Conservation (phyloP, 2,797 vertebrate species). For the Lates japonicus region DNA sequence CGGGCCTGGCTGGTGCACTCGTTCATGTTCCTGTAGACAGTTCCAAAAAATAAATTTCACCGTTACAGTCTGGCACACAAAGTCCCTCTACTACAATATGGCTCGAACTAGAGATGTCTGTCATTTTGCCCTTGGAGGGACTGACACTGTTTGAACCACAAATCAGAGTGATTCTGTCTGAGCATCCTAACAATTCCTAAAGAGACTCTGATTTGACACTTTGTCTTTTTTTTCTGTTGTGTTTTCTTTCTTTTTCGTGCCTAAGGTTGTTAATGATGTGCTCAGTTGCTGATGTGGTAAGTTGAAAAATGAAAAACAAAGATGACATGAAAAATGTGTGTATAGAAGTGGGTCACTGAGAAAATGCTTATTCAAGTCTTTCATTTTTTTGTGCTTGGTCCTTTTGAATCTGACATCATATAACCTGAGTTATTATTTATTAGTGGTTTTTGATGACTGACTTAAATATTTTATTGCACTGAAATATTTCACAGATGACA, state of each 20-base stretch:
- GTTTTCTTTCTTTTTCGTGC: background rate
- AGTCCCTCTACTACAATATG: background rate
- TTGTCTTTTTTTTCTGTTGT: background rate
- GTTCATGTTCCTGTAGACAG: constrained; percentile 91
- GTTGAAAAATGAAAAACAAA: background rate
- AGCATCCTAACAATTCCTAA: background rate
- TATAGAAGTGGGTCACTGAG: background rate
- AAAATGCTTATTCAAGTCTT: background rate
- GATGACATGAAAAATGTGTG: background rate
- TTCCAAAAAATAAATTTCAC: background rate
- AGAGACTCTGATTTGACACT: background rate
- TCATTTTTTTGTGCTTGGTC: background rate
- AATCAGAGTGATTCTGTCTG: background rate
- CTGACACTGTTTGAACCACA: background rate
- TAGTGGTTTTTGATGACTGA: background rate
- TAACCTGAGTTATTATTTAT: background rate
- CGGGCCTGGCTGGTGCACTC: constrained; percentile 94
- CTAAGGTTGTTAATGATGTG: background rate
- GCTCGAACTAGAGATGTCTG: background rate
- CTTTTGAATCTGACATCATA: background rate
- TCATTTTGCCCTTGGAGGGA: background rate
- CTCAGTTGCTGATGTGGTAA: background rate
- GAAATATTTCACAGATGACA: background rate
- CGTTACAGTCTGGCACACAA: constrained; percentile 2
- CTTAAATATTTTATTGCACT: background rate